Percentiles rank a stretch among this genome's conserved stretches.
phyloP scores from a whole-genome alignment of 2,888 invertebrate genomes.

The Merodon equestris region DNA sequence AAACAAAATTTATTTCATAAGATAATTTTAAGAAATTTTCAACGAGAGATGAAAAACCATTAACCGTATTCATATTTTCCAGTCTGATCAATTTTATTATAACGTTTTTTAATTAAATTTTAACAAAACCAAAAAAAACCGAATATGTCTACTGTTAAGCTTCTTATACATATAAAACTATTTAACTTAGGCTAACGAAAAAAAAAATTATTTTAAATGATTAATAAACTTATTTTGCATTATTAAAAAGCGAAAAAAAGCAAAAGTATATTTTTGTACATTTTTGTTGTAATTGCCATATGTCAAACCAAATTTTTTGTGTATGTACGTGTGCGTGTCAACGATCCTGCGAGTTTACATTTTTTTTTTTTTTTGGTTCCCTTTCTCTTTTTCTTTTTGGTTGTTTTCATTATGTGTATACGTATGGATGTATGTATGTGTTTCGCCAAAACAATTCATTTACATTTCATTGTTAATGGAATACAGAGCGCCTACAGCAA shows the following conservation, averaged over 20 bases:
- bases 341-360: conserved; percentile 18
- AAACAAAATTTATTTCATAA: conserved; percentile 57
- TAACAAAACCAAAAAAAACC: conserved; percentile 20
- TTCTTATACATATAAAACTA: conserved; percentile 66
- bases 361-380: conserved; percentile 3
- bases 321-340: conserved; percentile 53
- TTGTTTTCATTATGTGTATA: conserved; percentile 3
- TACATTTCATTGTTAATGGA: conserved; percentile 68
- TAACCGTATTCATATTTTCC: conserved; percentile 60
- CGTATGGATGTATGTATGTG: conserved; percentile 37
- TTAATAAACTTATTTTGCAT: conserved; percentile 69
- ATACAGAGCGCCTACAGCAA: conserved; percentile 51
- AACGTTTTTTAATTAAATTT: conserved; percentile 47
- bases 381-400: conserved; percentile 12
- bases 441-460: conserved; percentile 53
- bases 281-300: conserved; percentile 63
- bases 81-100: conserved; percentile 66
- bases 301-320: conserved; percentile 57
- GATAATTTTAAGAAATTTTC: conserved; percentile 51
- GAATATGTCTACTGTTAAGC: conserved; percentile 65
- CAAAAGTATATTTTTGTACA: conserved; percentile 64
- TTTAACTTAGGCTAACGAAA: conserved; percentile 58
- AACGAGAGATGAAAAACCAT: conserved; percentile 21
- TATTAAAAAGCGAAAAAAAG: conserved; percentile 59
- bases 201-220: conserved; percentile 66